phyloP scores from a whole-genome alignment of 1,140 invertebrate species.

The Drosophila guanche region DNA sequence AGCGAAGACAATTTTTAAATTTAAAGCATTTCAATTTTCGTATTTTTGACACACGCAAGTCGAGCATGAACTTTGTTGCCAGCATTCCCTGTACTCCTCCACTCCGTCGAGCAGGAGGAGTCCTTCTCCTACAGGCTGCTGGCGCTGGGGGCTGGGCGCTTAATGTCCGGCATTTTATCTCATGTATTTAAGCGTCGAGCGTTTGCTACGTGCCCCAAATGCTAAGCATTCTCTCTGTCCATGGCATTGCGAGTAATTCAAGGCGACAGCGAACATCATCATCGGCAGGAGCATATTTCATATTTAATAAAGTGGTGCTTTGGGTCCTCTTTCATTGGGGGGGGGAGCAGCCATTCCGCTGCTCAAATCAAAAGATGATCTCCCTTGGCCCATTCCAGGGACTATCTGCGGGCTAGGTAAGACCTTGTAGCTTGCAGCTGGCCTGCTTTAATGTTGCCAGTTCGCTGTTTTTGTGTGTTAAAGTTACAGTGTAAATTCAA shows the following conservation, averaged over 20 bases:
- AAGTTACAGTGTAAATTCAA: too few species aligned
- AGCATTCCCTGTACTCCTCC: constrained; percentile 1
- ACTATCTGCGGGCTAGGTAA: not conserved
- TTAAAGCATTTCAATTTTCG: constrained; percentile 65
- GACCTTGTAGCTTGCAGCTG: constrained; percentile 17
- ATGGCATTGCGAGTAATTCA: constrained; percentile 45
- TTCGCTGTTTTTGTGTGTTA: too few species aligned
- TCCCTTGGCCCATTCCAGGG: constrained; percentile 22
- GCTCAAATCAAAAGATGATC: constrained; percentile 50
- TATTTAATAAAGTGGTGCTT: constrained; percentile 62
- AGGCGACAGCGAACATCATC: constrained; percentile 29
- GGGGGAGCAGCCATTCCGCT: not conserved
- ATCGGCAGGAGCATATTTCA: constrained; percentile 56
- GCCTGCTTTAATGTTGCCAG: too few species aligned
- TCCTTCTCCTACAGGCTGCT: not conserved
- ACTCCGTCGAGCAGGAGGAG: not conserved
- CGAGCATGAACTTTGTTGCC: constrained; percentile 43
- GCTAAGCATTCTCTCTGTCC: constrained; percentile 30
- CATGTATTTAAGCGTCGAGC: constrained; percentile 68
- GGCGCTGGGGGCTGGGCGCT: constrained; percentile 2
- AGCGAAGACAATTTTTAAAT: constrained; percentile 37
- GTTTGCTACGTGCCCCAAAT: constrained; percentile 67
- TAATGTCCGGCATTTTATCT: constrained; percentile 73
- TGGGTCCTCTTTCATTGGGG: constrained; percentile 25
- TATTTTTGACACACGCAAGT: constrained; percentile 51